Evolutionary conservation across 2,888 invertebrate genomes (phyloP), one percentile per base, ranked within the genome.

Genomic region (Arenicola marina): DNA sequence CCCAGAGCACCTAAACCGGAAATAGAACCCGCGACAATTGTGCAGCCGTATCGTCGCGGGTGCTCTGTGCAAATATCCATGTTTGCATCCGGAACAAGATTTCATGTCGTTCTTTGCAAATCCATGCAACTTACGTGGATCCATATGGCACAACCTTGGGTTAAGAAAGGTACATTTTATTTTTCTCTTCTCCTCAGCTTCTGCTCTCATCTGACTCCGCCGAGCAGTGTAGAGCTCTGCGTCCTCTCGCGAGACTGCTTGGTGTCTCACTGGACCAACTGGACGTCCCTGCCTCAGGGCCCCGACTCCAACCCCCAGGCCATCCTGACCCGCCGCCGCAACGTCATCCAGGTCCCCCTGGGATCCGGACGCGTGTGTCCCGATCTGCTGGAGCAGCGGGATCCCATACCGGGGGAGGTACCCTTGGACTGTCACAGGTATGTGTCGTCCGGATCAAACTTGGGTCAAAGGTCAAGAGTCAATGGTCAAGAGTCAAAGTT

Each of bases 211-310:
- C 34, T 60, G 2, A 33, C 48, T 26, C 51, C 54, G 33, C 70
- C 70, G 26, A 26, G 29, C 21, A 56, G 54, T 21, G 43, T 29
- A 18, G 63, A 70, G 51, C 59, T 71, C n/a, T 71, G 71, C 46
- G 60, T 70, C 18, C 51, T 70, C 18, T 45, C 65, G n/a, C 61
- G 64, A 18, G 63, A 68, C 61, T 69, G 67, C 43, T 62, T 68
- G 24, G 68, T 63, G 24, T 63, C 65, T 31, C 60, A 60, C n/a
- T 64, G 63, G 63, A 61, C 59, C 21, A 54, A 65, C 45, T 70
- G 70, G 70, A 61, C 66, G 28, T 45, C 55, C 11, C 62, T 58
- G 45, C 32, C 55, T 55, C 63, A 63, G 55, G 48, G 11, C 18
- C 15, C 33, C 7, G 4, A 29, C 31, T 24, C 29, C 32, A 11